Conservation (phyloP, 2,888 invertebrate genomes). For the Epistrophella euchroma region DNA sequence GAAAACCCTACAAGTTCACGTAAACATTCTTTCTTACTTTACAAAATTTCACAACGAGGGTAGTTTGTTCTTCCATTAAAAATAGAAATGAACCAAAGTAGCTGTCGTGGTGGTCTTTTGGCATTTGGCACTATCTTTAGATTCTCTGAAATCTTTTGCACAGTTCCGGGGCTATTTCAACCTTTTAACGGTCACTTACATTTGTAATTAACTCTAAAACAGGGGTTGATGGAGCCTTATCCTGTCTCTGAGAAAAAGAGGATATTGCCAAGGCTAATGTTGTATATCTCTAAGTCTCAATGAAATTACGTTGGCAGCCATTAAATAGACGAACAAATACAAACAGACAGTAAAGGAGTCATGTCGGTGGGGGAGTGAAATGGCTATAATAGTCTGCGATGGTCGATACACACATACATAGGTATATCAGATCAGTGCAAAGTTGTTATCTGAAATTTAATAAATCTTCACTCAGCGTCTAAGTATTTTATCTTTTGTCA, state of each 20-base stretch:
- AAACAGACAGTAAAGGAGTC: neutral
- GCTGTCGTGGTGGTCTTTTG: constrained; percentile 41
- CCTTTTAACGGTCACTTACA: constrained; percentile 75
- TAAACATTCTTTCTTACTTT: constrained; percentile 22
- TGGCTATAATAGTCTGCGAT: neutral
- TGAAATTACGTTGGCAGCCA: constrained; percentile 45
- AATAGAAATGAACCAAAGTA: constrained; percentile 79
- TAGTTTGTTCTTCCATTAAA: constrained; percentile 18
- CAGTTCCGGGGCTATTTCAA: constrained; percentile 59
- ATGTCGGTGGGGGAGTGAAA: too few species aligned
- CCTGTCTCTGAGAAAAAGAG: constrained; percentile 4
- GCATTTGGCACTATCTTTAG: constrained; percentile 32
- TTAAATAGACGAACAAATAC: constrained; percentile 42
- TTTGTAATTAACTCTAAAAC: constrained; percentile 70
- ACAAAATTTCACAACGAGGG: constrained; percentile 1
- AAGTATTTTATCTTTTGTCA: constrained; percentile 46
- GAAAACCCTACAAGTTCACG: constrained; percentile 59
- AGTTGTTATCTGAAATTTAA: constrained; percentile 65
- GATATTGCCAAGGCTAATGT: constrained; percentile 28
- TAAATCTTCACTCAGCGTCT: constrained; percentile 48
- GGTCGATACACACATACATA: neutral
- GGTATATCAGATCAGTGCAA: constrained; percentile 31
- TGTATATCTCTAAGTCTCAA: constrained; percentile 8
- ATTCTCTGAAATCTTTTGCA: constrained; percentile 47
- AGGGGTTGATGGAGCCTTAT: constrained; percentile 25